Evolutionary conservation across 2,113 vertebrate species (phyloP).

Genomic region (Salminus brasiliensis): DNA sequence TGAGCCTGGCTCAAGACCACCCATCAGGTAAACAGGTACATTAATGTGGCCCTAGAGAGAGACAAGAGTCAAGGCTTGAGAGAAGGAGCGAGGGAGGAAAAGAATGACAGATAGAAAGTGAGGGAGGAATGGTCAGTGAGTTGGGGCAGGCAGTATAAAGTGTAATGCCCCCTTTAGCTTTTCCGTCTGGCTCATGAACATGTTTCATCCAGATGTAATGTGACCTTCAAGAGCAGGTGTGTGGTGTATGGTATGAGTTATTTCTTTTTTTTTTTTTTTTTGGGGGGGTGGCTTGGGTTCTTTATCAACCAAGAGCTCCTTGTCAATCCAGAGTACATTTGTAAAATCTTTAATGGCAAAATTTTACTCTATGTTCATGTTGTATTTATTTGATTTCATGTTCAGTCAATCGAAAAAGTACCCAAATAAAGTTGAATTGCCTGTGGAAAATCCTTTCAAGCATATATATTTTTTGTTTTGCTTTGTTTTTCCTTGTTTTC

Average conservation of each 20-base stretch:
- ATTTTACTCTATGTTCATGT: too few species aligned
- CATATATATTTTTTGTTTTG: too few species aligned
- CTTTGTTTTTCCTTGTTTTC: not conserved
- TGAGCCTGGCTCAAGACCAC: conserved; percentile 78
- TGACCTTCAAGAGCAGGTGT: conserved; percentile 20
- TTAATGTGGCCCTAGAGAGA: conserved; percentile 62
- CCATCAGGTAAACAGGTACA: conserved; percentile 83
- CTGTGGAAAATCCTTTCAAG: not conserved
- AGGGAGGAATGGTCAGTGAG: conserved; percentile 61
- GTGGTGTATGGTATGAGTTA: conserved; percentile 3
- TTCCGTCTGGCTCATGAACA: not conserved
- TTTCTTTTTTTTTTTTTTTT: not conserved
- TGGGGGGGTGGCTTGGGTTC: too few species aligned
- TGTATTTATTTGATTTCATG: not conserved
- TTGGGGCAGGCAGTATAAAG: conserved; percentile 25
- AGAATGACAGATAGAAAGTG: conserved; percentile 46
- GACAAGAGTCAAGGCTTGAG: conserved; percentile 47
- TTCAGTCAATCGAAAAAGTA: too few species aligned
- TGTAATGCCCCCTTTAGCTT: not conserved
- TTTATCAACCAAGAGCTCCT: too few species aligned
- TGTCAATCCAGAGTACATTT: too few species aligned
- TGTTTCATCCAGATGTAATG: not conserved
- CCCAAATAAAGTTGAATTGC: not conserved
- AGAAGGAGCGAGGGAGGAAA: conserved; percentile 55
- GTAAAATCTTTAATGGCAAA: too few species aligned